A percentile compares a stretch with the other conserved stretches of the same genome.
These are phyloP conservation scores for Callitettix versicolor DNA, from an alignment of 1,140 invertebrate species.

Conservation along the genomic window DNA sequence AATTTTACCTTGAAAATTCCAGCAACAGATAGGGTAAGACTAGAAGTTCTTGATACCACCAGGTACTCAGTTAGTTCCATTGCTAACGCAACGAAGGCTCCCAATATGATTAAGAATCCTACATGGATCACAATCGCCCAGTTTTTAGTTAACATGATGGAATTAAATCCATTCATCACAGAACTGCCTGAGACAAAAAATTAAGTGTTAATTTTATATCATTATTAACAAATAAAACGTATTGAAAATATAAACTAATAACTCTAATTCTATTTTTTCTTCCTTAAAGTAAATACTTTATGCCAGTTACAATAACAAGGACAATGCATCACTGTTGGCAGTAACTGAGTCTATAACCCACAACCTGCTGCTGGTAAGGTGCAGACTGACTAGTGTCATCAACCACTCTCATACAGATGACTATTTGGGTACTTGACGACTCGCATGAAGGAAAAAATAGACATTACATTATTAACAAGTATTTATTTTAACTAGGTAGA, in stretches of 20 bases:
- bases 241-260: background rate
- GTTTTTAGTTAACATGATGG: background rate
- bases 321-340: no score
- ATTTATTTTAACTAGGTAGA: no score
- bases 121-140: background rate
- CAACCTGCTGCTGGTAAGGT: no score
- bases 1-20: constrained; percentile 97
- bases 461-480: no score
- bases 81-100: constrained; percentile 81
- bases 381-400: no score
- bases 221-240: background rate
- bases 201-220: background rate
- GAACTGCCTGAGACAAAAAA: constrained; percentile 13
- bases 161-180: background rate
- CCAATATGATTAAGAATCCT: constrained; percentile 39
- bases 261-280: background rate
- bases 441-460: no score
- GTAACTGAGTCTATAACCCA: no score
- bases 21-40: constrained; percentile 88
- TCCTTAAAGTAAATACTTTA: no score
- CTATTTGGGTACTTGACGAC: no score
- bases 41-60: constrained; percentile 89
- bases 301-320: no score
- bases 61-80: constrained; percentile 94
- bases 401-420: no score